Base-by-base conservation (phyloP, 2,113 vertebrate species). In the Tamias sibiricus region DNA sequence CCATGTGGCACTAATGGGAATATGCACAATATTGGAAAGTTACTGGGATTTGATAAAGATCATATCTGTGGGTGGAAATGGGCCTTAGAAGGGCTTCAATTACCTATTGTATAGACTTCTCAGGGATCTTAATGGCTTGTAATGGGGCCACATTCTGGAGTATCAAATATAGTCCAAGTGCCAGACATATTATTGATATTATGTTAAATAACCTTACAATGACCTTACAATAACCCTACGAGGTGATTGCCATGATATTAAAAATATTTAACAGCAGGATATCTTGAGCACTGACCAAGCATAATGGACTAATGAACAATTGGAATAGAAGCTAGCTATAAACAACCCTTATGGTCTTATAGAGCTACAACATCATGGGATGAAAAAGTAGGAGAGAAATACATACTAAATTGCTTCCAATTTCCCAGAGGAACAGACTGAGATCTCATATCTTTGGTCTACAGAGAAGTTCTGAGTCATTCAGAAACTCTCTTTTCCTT, bases 241-340 rank as follows among this genome's bases (percentile, higher is more conserved):
- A 92, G 17, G n/a, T 75, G 14, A 32, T n/a, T 26, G 75, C 37
- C 6, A 13, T 94, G 68, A 44, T 89, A 35, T 81, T 82, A 91
- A 84, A 96, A 84, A 66, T 85, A 94, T 64, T 86, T 92, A 87
- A 94, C 6, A 87, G 28, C 49, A 68, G 12, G 75, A 35, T 87
- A 47, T 77, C 28, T 88, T 86, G 37, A 20, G 7, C 4, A 74
- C 10, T 76, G 75, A 66, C 26, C 37, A 32, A 40, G 68, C 47
- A 88, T 74, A 85, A 94, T 80, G 47, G 19, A 85, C 22, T 64
- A 79, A 68, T 26, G 20, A 90, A 59, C 4, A 82, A n/a, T 82
- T 64, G n/a, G 85, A 96, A 66, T 37, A 89, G 24, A 86, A 71
- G 28, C 22, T 71, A 32, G 26, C 32, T 66, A 5, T 49, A 49